Percentiles rank a stretch among this genome's conserved stretches.
Conservation (phyloP, 2,113 vertebrate genomes). For the Dasyprocta punctata region DNA sequence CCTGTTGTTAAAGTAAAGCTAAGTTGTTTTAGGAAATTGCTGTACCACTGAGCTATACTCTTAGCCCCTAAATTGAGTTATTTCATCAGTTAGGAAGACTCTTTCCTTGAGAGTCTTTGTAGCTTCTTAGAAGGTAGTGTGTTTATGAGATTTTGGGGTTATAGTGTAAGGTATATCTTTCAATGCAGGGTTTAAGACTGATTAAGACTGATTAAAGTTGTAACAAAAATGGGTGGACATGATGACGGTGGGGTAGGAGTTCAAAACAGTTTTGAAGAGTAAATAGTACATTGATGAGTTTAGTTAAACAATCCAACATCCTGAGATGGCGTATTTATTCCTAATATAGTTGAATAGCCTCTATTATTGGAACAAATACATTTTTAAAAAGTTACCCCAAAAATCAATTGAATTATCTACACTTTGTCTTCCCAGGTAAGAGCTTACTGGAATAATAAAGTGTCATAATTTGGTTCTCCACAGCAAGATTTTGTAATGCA, state of each 20-base stretch:
- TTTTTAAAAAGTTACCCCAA: slow-evolving; percentile 1
- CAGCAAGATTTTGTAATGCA: slow-evolving; percentile 30
- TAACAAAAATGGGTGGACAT: neutral
- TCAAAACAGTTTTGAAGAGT: neutral
- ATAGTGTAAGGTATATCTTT: neutral
- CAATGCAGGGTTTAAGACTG: neutral
- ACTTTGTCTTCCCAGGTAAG: neutral
- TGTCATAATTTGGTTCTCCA: neutral
- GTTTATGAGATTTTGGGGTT: neutral
- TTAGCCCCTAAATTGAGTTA: neutral
- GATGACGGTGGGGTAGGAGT: neutral
- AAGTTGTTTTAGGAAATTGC: neutral
- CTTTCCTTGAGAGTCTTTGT: neutral
- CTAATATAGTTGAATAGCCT: neutral
- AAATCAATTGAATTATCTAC: slow-evolving; percentile 22
- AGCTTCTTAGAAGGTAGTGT: neutral
- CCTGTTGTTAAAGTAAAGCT: neutral
- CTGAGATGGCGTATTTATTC: neutral
- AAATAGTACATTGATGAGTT: neutral
- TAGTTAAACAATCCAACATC: neutral
- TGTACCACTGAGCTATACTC: neutral
- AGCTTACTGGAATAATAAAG: slow-evolving; percentile 32
- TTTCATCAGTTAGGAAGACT: neutral
- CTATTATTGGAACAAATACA: neutral
- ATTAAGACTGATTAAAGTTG: neutral